Evolutionary conservation across 1,140 invertebrate species (phyloP).

Genomic region (Thalassaphorura encarpata): DNA sequence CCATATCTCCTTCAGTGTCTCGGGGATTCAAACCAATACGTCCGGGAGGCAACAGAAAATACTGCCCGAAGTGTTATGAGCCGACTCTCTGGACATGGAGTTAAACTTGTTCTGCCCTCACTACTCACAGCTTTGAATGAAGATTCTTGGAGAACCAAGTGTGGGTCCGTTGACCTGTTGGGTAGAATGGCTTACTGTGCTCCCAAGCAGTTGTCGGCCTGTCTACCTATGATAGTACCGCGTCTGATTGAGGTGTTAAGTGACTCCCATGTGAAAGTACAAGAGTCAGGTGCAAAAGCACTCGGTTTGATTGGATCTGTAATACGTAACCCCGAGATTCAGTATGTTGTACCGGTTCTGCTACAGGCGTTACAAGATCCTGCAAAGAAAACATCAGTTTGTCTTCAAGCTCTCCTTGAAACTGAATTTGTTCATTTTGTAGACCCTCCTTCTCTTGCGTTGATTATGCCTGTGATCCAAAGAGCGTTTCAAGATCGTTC

Average conservation of each 20-base stretch:
- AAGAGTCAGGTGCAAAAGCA: conserved; percentile 89
- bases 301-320: conserved; percentile 94
- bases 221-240: conserved; percentile 96
- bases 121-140: conserved; percentile 87
- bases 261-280: conserved; percentile 97
- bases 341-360: conserved; percentile 38
- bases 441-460: conserved; percentile 92
- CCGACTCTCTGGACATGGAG: conserved; percentile 89
- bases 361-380: conserved; percentile 88
- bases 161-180: conserved; percentile 88
- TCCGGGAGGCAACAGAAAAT: conserved; percentile 83
- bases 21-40: conserved; percentile 86
- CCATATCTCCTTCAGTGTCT: conserved; percentile 92
- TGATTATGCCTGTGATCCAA: conserved; percentile 99
- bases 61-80: conserved; percentile 78
- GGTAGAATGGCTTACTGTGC: conserved; percentile 98
- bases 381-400: conserved; percentile 83
- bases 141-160: conserved; percentile 98
- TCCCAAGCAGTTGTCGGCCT: conserved; percentile 94
- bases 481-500: conserved; percentile 93
- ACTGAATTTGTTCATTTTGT: conserved; percentile 99
- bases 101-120: conserved; percentile 86
- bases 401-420: conserved; percentile 83
- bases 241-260: conserved; percentile 90
- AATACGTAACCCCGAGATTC: conserved; percentile 97